phyloP scores from a whole-genome alignment of 2,113 vertebrate genomes.

The Argyrosomus japonicus region DNA sequence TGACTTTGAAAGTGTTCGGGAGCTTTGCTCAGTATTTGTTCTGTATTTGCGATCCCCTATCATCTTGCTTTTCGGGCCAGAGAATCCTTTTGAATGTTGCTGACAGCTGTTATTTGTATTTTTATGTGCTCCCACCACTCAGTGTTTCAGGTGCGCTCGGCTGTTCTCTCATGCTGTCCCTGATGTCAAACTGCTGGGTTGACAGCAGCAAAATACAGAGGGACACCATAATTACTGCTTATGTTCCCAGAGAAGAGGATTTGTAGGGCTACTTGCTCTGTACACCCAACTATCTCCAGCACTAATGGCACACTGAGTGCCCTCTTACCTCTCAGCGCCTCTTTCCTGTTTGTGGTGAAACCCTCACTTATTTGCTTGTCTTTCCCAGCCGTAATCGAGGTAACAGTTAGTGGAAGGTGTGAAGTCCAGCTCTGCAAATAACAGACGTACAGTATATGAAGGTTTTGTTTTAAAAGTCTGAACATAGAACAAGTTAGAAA shows the following conservation, averaged over 20 bases:
- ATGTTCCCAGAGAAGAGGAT: conserved; percentile 71
- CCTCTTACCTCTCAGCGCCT: conserved; percentile 73
- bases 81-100: conserved; percentile 54
- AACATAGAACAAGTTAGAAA: conserved; percentile 5
- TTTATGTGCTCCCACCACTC: conserved; percentile 67
- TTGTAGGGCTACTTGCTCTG: conserved; percentile 74
- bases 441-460: conserved; percentile 64
- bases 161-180: conserved; percentile 62
- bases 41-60: conserved; percentile 31
- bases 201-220: conserved; percentile 77
- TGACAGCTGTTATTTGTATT: conserved; percentile 80
- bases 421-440: conserved; percentile 72
- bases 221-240: conserved; percentile 80
- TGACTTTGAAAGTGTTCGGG: neutral
- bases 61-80: conserved; percentile 47
- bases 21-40: conserved; percentile 41
- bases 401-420: conserved; percentile 57
- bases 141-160: conserved; percentile 70
- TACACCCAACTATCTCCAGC: conserved; percentile 74
- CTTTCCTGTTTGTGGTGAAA: conserved; percentile 78
- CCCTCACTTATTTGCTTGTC: conserved; percentile 74
- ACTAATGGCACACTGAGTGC: conserved; percentile 78
- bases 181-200: conserved; percentile 77
- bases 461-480: conserved; percentile 31
- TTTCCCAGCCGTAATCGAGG: conserved; percentile 68